Evolutionary conservation across 2,113 vertebrate species (phyloP).

Genomic region (Carollia perspicillata): DNA sequence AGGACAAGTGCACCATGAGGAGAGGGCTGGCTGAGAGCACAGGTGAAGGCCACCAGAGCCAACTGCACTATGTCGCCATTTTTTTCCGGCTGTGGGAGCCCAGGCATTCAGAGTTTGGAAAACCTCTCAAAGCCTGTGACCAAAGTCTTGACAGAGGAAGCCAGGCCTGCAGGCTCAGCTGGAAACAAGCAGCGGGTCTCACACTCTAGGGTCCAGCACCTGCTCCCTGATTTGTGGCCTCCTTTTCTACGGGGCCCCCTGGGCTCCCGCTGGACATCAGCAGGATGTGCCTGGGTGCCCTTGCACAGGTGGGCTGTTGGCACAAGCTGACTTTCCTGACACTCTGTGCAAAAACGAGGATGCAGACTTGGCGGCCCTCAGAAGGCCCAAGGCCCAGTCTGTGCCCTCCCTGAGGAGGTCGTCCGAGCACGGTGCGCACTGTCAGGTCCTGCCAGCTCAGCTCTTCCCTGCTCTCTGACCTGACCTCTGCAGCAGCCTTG

Average conservation of each 20-base stretch:
- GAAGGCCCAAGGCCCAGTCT: not conserved
- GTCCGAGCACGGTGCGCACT: accelerated
- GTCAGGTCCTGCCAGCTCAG: not conserved
- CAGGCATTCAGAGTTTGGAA: not conserved
- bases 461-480: not conserved
- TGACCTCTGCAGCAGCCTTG: not conserved
- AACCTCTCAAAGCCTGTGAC: not conserved
- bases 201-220: accelerated
- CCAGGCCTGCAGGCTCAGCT: not conserved
- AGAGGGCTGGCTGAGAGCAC: not conserved
- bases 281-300: not conserved
- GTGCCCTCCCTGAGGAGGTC: not conserved
- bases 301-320: not conserved
- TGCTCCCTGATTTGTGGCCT: not conserved
- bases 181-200: not conserved
- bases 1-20: not conserved
- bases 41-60: not conserved
- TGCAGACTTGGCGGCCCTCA: not conserved
- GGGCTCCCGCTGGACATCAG: not conserved
- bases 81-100: not conserved
- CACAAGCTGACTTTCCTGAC: not conserved
- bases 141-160: not conserved
- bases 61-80: not conserved
- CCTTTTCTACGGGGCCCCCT: not conserved
- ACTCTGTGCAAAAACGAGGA: not conserved